phyloP scores from a whole-genome alignment of 2,888 invertebrate species.

The Drosophila robusta region DNA sequence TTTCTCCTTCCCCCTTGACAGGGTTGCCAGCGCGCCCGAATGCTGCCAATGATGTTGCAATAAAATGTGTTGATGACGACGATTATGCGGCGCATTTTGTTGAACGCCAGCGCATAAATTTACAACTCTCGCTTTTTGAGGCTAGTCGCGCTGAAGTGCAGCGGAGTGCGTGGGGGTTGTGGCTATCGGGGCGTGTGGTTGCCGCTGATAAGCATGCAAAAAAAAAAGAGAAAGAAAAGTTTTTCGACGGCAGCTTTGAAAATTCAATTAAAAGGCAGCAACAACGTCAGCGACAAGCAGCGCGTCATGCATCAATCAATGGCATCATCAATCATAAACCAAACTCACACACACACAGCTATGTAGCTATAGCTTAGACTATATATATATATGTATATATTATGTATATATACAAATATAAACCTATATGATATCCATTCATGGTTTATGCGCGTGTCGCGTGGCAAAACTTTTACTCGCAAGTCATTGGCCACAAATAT shows the following conservation, averaged over 20 bases:
- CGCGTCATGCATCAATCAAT: constrained; percentile 77
- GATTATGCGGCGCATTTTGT: constrained; percentile 71
- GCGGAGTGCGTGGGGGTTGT: not conserved
- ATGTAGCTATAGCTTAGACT: not conserved
- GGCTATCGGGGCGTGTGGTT: constrained; percentile 40
- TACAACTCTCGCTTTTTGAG: constrained; percentile 37
- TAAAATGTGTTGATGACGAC: constrained; percentile 71
- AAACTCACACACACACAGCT: constrained; percentile 42
- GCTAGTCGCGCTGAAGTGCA: not conserved
- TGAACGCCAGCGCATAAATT: constrained; percentile 59
- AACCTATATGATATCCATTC: constrained; percentile 45
- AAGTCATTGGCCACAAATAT: constrained; percentile 39
- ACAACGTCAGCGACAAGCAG: constrained; percentile 52
- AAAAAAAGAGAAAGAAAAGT: constrained; percentile 39
- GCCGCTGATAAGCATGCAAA: constrained; percentile 70
- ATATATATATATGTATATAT: not conserved
- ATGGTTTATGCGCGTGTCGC: constrained; percentile 51
- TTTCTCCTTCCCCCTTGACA: not conserved
- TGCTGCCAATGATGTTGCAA: constrained; percentile 74
- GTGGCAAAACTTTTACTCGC: constrained; percentile 54
- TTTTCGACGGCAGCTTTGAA: constrained; percentile 53
- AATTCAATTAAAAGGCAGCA: constrained; percentile 78
- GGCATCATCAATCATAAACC: constrained; percentile 76
- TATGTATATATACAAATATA: constrained; percentile 6
- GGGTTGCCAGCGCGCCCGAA: not conserved